Base-by-base conservation (phyloP, 2,888 invertebrate genomes). In the Drosophila fulvimacula region DNA sequence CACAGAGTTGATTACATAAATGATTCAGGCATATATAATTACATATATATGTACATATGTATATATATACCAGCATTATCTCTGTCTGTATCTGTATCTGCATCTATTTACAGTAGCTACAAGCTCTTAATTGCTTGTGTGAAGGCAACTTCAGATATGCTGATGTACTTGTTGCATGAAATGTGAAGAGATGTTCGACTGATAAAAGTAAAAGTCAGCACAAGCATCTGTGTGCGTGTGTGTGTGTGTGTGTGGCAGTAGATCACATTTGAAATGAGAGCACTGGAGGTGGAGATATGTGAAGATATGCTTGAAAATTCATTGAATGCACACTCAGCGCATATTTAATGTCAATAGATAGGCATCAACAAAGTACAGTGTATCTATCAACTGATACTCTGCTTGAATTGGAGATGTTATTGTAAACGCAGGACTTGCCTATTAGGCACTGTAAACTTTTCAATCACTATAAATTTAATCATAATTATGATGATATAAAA, bases 111-210 rank as follows among this genome's bases (percentile, higher is more conserved):
- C 76, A 74, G 76, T 74, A 79, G 76, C 79, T 44, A 79, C 69
- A 69, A 74, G 74, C 79, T 79, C 74, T 69, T 73, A 79, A 76
- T 78, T 76, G 74, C 59, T 66, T 69, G 57, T 62, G 49, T 59
- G 78, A 69, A 59, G 73, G 68, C 63, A 57, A 57, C 59, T 42
- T 72, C 52, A 59, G 59, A 77, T 77, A 76, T 76, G 55, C 57
- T 70, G 61, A 58, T 65, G 61, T 62, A 56, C 58, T 66, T 70
- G 66, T 66, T 66, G 76, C 72, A 42, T 62, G 72, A 71, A 71
- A 76, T 76, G 59, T 56, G 66, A 36, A 57, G 51, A 66, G 76
- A 75, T 75, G 15, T 52, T 51, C 15, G 36, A 55, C 44, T 59
- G 77, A 76, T 77, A 73, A 69, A 78, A 73, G 78, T 78, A 69